Conservation (phyloP, 2,113 vertebrate species). For the Fulmarus glacialis region DNA sequence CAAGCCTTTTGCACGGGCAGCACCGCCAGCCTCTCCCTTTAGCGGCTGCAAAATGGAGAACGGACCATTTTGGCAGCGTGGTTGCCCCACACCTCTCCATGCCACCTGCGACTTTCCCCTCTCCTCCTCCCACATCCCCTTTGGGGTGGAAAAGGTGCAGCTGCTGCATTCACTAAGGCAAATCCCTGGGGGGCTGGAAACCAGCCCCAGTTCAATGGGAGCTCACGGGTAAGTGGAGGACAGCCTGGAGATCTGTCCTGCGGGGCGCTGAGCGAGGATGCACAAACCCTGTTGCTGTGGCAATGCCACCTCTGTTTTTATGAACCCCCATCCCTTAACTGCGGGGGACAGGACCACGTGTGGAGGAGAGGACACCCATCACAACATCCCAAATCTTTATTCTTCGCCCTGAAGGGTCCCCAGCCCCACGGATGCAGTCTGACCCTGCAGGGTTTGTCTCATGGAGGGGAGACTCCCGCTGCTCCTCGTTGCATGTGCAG, state of each 20-base stretch:
- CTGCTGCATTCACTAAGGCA: background rate
- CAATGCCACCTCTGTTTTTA: background rate
- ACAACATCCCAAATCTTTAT: background rate
- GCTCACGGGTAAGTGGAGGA: background rate
- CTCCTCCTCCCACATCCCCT: background rate
- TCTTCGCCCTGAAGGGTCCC: background rate
- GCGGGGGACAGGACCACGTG: rapidly evolving
- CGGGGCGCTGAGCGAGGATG: rapidly evolving
- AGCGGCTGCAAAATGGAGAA: background rate
- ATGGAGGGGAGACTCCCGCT: background rate
- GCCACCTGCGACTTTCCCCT: background rate
- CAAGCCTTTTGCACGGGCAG: background rate
- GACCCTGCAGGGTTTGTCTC: background rate
- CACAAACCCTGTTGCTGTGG: background rate
- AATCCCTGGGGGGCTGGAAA: background rate
- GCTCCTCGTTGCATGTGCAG: background rate
- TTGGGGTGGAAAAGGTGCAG: background rate
- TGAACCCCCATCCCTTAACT: background rate
- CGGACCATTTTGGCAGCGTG: rapidly evolving
- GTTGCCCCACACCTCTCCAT: background rate
- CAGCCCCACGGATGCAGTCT: background rate
- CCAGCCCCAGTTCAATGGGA: background rate
- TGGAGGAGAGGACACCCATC: background rate
- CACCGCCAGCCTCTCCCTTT: rapidly evolving
- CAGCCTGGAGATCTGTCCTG: background rate